Evolutionary conservation across 2,888 invertebrate genomes (phyloP).

Genomic region (Tortrix viridana): DNA sequence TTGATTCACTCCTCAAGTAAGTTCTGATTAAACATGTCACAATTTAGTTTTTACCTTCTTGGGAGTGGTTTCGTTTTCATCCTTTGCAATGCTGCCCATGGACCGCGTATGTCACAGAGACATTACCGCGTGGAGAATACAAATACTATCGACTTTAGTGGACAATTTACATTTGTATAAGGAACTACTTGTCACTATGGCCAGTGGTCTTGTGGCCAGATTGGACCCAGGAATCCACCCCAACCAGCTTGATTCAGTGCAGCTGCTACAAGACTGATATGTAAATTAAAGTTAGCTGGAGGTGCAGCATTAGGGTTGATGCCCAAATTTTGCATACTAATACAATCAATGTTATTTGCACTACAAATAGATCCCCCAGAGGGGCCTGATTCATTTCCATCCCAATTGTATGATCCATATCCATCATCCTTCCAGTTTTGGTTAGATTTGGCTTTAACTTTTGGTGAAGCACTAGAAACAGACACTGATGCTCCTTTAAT

Average conservation of each 20-base stretch:
- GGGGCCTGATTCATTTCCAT: slow-evolving; percentile 74
- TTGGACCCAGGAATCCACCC: slow-evolving; percentile 78
- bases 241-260: slow-evolving; percentile 93
- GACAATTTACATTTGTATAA: slow-evolving; percentile 55
- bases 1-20: slow-evolving; percentile 72
- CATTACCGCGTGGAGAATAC: slow-evolving; percentile 53
- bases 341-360: slow-evolving; percentile 90
- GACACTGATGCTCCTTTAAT: slow-evolving; percentile 96
- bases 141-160: slow-evolving; percentile 52
- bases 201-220: too few species aligned
- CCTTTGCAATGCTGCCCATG: slow-evolving; percentile 72
- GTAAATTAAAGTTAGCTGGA: slow-evolving; percentile 83
- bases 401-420: slow-evolving; percentile 70
- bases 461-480: slow-evolving; percentile 95
- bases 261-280: slow-evolving; percentile 90
- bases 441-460: slow-evolving; percentile 85
- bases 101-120: slow-evolving; percentile 72
- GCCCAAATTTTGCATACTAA: slow-evolving; percentile 93
- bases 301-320: slow-evolving; percentile 87
- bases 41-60: slow-evolving; percentile 66
- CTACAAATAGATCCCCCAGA: slow-evolving; percentile 73
- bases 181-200: slow-evolving; percentile 49
- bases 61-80: slow-evolving; percentile 74
- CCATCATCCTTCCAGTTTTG: slow-evolving; percentile 79
- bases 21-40: slow-evolving; percentile 68